Evolutionary conservation across 2,797 vertebrate genomes (phyloP), one percentile per base, ranked within the genome.

Genomic region (Sebastes itinus): DNA sequence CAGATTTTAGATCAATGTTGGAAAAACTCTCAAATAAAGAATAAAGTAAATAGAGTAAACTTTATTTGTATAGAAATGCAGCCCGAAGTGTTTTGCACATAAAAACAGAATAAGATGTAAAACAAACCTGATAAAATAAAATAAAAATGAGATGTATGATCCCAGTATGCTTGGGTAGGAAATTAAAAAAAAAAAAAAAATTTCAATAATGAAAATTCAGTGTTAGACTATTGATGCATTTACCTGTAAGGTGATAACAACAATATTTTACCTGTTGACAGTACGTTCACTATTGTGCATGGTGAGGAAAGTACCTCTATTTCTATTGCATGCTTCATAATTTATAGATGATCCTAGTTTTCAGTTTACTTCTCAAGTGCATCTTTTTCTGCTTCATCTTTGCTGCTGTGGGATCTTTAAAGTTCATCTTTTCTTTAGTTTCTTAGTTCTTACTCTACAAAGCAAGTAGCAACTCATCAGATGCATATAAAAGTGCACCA

Each of bases 131-230:
- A 52, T 52, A 52, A 52, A 52, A 49, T 18, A 20, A 49, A 49
- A 52, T 52, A 0, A 10, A 52, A 52, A 20, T 52, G 0, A 52
- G 8, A 52, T 20, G 35, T 38, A 38, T 38, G 35, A 38, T 14
- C 8, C 49, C 42, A 46, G 0, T 7, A 46, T 9, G 23, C 55
- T 23, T 5, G 5, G 12, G 55, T 7, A 58, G 25, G 25, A 16
- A 58, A 30, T 2, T 0, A 0, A 35, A 2, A 10, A 30, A 28
- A 32, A 7, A 30, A 1, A 11, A 30, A 30, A 32, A 32, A 1
- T 32, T 61, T 11, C 14, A 62, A 22, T 62, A 6, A 33, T 33
- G 5, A 61, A 32, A 33, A 33, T 22, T 6, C 20, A 32, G 28
- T n/a, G 10, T 62, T 33, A 13, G 4, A 32, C 20, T 33, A 33